Evolutionary conservation across 2,888 invertebrate species (phyloP), one percentile per base, ranked within the genome.

Genomic region (Pomacea canaliculata): DNA sequence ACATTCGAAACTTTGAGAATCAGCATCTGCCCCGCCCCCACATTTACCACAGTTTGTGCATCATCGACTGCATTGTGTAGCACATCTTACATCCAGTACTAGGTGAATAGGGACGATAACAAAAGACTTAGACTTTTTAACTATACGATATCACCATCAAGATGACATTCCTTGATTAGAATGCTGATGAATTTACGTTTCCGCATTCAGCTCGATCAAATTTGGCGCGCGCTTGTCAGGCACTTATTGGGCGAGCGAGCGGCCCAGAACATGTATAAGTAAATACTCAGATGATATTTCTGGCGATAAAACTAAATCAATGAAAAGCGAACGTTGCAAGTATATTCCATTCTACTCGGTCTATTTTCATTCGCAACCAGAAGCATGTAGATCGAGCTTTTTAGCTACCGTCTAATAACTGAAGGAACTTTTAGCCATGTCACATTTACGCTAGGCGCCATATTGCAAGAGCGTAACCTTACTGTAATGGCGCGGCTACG

Each of bases 401-500:
- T 46, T 60, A 59, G 48, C 48, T 18, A 62, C 13, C 23, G 56
- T 60, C 7, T 37, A 13, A 60, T 19, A 1, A 60, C 37, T 18
- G 56, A 4, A 60, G 8, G 19, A 73, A 59, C 56, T 73, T 73
- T 74, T 62, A 23, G 68, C 27, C 16, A 12, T 59, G 46, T n/a
- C 23, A 69, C 23, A 19, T 67, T 51, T 49, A 60, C 74, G 74
- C 5, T 67, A 60, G 60, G 59, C 74, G 69, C 74, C 74, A 74
- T 74, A 69, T 74, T 74, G 69, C 16, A 63, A 60, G 23, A 37
- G 69, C 60, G 74, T 74, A 67, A 74, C 68, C 73, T 79, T 81
- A 82, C 79, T 85, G 88, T 88, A 84, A 90, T 90, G 90, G 90
- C 90, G 89, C 87, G 89, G 81, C 81, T 90, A 74, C 83, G 90